Conservation (phyloP, 2,113 vertebrate species). For the Agelaius tricolor region DNA sequence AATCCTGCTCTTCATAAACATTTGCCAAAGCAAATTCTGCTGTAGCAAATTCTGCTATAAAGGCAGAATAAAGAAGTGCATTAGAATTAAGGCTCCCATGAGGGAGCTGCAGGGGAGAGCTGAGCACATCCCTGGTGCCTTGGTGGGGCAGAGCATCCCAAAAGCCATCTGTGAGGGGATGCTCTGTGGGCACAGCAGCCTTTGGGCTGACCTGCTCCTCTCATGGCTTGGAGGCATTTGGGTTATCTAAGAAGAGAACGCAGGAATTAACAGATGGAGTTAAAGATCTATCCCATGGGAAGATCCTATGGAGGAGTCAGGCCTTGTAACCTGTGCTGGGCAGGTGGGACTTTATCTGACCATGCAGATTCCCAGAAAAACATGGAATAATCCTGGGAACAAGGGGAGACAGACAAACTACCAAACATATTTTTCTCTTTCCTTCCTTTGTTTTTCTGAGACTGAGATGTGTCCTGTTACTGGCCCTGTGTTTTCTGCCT, state of each 20-base stretch:
- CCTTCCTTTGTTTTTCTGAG: not conserved
- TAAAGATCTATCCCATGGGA: rapidly evolving
- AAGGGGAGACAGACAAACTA: rapidly evolving
- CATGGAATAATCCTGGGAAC: not conserved
- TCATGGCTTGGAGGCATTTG: not conserved
- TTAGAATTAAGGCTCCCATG: not conserved
- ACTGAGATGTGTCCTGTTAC: no score
- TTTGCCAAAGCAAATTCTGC: not conserved
- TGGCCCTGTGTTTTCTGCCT: not conserved
- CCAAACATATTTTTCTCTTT: not conserved
- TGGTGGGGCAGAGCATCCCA: not conserved
- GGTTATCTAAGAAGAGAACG: rapidly evolving
- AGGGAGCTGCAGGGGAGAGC: not conserved
- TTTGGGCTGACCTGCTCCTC: not conserved
- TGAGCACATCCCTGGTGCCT: not conserved
- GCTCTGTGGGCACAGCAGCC: not conserved
- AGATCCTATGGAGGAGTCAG: not conserved
- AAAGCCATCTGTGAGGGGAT: rapidly evolving
- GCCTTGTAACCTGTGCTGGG: not conserved
- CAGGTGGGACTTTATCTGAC: not conserved
- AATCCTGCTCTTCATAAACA: not conserved
- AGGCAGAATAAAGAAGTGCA: not conserved
- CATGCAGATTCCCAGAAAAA: not conserved
- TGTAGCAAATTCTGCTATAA: no score
- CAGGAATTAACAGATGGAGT: not conserved